Evolutionary conservation across 2,113 vertebrate species (phyloP).

Genomic region (Syrmaticus mikado): DNA sequence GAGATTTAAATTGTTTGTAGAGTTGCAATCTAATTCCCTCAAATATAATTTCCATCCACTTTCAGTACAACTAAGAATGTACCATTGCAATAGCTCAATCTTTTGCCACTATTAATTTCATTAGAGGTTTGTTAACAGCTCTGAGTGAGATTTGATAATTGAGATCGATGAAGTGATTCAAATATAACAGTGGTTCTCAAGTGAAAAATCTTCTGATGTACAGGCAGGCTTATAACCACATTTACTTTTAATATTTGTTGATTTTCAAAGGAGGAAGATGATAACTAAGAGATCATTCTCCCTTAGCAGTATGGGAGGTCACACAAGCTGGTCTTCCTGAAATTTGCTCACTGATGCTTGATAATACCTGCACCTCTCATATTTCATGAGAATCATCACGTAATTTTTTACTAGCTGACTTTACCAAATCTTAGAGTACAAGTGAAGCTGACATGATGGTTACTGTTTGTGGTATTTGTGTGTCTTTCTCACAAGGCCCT

Average conservation of each 20-base stretch:
- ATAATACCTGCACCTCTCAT: neutral
- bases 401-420: neutral
- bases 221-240: neutral
- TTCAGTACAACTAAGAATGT: neutral
- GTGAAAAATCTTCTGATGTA: neutral
- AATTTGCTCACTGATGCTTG: neutral
- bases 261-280: neutral
- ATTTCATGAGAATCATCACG: neutral
- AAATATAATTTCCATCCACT: neutral
- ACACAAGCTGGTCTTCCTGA: neutral
- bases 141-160: neutral
- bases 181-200: neutral
- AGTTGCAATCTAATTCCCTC: neutral
- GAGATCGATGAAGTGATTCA: neutral
- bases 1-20: neutral
- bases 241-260: neutral
- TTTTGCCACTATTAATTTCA: neutral
- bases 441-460: neutral
- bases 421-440: neutral
- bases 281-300: neutral
- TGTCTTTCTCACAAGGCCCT: neutral
- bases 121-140: neutral
- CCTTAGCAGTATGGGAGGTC: neutral
- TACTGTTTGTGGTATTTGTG: neutral
- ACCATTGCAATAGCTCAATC: neutral